Evolutionary conservation across 2,113 vertebrate species (phyloP).

Genomic region (Bagarius yarrelli): DNA sequence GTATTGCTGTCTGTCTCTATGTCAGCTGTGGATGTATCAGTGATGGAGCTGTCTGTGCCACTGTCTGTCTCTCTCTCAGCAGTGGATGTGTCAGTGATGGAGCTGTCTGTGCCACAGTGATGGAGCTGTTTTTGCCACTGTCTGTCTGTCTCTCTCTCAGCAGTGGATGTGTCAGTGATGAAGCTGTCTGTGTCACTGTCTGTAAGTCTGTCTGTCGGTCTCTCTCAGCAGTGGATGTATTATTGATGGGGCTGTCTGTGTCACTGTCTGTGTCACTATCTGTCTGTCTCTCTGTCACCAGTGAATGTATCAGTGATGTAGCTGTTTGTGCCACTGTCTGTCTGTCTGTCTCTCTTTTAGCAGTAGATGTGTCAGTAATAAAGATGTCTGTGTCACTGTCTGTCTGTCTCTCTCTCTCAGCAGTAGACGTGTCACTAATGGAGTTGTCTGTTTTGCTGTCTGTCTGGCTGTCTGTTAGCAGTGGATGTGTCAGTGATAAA

Average conservation of each 20-base stretch:
- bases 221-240: no score
- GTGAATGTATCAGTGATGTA: not conserved
- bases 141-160: not conserved
- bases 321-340: not conserved
- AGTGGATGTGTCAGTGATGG: not conserved
- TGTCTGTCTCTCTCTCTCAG: not conserved
- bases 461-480: no score
- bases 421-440: no score
- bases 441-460: no score
- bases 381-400: not conserved
- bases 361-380: no score
- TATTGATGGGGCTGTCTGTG: no score
- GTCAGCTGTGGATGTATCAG: no score
- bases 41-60: not conserved
- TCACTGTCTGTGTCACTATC: not conserved
- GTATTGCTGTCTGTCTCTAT: not conserved
- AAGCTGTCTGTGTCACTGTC: not conserved
- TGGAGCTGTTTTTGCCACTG: no score
- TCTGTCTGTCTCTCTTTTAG: not conserved
- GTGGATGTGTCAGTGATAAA: no score
- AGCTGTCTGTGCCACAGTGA: not conserved
- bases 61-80: not conserved
- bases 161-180: no score
- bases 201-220: not conserved
- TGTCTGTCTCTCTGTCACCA: not conserved